Base-by-base conservation (phyloP, 2,797 vertebrate species). In the Eutrigla gurnardus region DNA sequence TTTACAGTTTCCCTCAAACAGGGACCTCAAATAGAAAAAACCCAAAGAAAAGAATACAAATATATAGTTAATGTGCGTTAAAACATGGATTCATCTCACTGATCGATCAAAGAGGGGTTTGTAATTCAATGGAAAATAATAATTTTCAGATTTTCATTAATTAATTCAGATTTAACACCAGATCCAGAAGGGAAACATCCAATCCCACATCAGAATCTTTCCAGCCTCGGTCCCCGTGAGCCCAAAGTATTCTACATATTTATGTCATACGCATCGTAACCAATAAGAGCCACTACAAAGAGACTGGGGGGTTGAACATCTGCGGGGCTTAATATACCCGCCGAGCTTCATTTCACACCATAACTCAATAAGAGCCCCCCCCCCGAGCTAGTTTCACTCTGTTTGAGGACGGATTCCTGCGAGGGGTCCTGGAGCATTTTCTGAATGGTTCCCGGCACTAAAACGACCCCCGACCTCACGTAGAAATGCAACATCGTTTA, bases 241-340 rank as follows among this genome's bases (percentile, higher is more conserved):
- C 86, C 75, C 47, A 66, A 80, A 88, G 78, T 85, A 89, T 82
- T 86, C 79, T 58, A 65, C 55, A 7, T 77, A 89, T 90, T 89
- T 81, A 80, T 91, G 90, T 87, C 68, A 79, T 85, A 90, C 84
- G 45, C 15, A 14, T 63, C 73, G 86, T 69, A 74, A 77, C 75
- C 82, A 90, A 70, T 87, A 87, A 88, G 75, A 83, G 65, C 81
- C 57, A 85, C 87, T 89, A 91, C 91, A 94, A 94, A 94, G 86
- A 78, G 73, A 68, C 13, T 46, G 17, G 36, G 74, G 70, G 74
- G 75, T 77, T 77, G 78, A 86, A 92, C 86, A 82, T 91, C 82
- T 78, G 72, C 49, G 45, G 74, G 85, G 86, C 80, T 93, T 93
- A 91, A 87, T 85, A 75, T 86, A 87, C 92, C 86, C 81, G 18